Conservation (phyloP, 2,888 invertebrate genomes). For the Galeopsomyia nigrocyanea region DNA sequence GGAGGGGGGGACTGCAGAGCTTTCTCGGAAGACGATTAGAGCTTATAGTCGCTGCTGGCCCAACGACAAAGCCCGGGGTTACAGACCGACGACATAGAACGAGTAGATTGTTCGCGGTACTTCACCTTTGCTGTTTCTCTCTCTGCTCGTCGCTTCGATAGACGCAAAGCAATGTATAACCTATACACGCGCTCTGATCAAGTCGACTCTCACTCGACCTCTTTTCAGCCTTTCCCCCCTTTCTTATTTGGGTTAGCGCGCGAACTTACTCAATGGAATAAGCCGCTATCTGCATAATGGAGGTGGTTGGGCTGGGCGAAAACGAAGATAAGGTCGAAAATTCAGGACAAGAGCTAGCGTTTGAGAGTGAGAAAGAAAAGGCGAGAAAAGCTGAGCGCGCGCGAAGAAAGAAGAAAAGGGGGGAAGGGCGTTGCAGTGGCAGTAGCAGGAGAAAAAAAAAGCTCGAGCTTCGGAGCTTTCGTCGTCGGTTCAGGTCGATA, state of each 20-base stretch:
- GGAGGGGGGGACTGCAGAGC: background rate
- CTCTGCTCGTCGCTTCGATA: too few species aligned
- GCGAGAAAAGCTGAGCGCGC: background rate
- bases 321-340: constrained; percentile 12
- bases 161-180: too few species aligned
- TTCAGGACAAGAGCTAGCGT: constrained; percentile 24
- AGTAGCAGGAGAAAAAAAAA: too few species aligned
- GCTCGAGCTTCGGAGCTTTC: constrained; percentile 15
- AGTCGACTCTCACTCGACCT: too few species aligned
- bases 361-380: background rate
- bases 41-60: background rate
- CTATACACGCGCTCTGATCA: too few species aligned
- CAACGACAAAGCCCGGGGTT: constrained; percentile 11
- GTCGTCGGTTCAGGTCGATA: constrained; percentile 28
- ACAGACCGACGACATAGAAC: constrained; percentile 34
- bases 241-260: too few species aligned
- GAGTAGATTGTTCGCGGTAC: too few species aligned
- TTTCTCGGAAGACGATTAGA: constrained; percentile 23
- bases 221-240: too few species aligned
- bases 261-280: too few species aligned
- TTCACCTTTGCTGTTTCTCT: constrained; percentile 1
- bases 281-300: too few species aligned
- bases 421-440: background rate
- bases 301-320: too few species aligned
- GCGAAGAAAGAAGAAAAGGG: background rate